Evolutionary conservation across 2,888 invertebrate species (phyloP).

Genomic region (Nycteola revayana): DNA sequence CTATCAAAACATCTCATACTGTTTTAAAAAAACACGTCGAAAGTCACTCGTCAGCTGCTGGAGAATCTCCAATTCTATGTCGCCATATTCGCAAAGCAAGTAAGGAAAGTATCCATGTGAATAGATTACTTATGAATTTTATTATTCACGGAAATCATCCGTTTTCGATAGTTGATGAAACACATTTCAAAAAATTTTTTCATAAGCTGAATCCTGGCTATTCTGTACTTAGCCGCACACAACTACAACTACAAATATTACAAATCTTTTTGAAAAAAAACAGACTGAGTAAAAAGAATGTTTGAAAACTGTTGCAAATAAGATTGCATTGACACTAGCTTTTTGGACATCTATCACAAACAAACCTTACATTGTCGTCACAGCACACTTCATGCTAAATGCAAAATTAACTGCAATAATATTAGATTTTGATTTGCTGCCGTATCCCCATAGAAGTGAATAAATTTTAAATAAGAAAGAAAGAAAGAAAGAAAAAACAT

Average conservation of each 20-base stretch:
- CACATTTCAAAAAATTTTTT: not conserved
- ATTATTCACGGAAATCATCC: too few species aligned
- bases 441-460: not conserved
- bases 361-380: conserved; percentile 4
- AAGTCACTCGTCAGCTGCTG: not conserved
- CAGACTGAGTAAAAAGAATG: not conserved
- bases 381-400: conserved; percentile 2
- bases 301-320: not conserved
- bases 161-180: conserved; percentile 5
- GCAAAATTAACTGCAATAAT: not conserved
- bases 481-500: too few species aligned
- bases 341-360: conserved; percentile 7
- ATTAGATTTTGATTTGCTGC: not conserved
- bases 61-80: not conserved
- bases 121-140: too few species aligned
- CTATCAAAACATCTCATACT: too few species aligned
- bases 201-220: not conserved
- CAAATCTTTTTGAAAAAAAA: not conserved
- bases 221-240: not conserved
- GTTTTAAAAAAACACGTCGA: not conserved
- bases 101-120: conserved; percentile 1
- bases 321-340: conserved; percentile 3
- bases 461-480: conserved; percentile 1
- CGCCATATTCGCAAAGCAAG: not conserved
- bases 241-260: not conserved